These are phyloP conservation scores for Pristionchus maxplancki DNA, from an alignment of 2,888 invertebrate species.

Conservation along the genomic window DNA sequence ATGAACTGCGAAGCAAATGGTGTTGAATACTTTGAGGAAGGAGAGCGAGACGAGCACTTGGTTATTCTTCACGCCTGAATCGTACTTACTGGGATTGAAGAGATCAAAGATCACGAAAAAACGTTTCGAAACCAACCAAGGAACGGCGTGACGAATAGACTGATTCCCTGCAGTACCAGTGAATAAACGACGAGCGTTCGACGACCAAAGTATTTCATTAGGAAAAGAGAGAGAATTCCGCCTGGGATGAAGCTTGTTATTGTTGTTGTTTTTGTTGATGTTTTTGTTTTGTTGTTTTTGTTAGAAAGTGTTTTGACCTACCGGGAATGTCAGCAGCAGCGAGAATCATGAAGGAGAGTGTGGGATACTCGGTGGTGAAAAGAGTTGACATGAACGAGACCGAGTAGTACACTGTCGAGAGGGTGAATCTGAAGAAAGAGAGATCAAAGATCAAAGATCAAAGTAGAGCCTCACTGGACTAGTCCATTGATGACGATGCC, in stretches of 20 bases:
- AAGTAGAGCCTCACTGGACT: not conserved
- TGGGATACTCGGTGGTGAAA: not conserved
- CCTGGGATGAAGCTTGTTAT: too few relatives aligned
- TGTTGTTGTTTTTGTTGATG: not conserved
- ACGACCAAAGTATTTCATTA: conserved; percentile 40
- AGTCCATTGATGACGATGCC: conserved; percentile 38
- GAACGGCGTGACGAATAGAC: not conserved
- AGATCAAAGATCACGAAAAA: too few relatives aligned
- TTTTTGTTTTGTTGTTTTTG: not conserved
- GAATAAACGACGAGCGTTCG: not conserved
- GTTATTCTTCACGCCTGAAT: not conserved
- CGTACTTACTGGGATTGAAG: not conserved
- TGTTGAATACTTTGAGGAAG: conserved; percentile 33
- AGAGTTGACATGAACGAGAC: conserved; percentile 37
- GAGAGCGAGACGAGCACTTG: not conserved
- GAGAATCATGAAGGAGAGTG: conserved; percentile 2
- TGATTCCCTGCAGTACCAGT: not conserved
- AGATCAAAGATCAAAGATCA: not conserved
- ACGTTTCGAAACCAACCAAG: not conserved
- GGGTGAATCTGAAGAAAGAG: conserved; percentile 45
- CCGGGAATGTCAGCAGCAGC: conserved; percentile 35
- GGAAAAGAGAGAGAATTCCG: not conserved
- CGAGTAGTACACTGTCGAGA: conserved; percentile 26
- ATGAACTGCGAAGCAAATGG: conserved; percentile 26
- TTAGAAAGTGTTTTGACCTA: not conserved